Base-by-base conservation (phyloP, 2,888 invertebrate genomes). In the Tanypteryx hageni region DNA sequence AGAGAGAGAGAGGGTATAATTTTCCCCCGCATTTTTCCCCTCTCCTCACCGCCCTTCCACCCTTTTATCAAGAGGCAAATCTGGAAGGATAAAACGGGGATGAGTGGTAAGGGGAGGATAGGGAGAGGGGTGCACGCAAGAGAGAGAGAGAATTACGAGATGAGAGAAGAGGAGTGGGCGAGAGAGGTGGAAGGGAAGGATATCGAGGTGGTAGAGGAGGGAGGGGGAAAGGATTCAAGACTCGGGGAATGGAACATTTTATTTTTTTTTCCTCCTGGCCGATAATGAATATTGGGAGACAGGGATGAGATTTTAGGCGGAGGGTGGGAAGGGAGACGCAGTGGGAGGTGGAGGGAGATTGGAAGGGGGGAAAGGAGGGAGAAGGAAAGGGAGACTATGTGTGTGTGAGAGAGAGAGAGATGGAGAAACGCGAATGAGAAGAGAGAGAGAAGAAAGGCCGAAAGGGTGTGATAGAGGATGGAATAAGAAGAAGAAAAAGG, bases 261-360 rank as follows among this genome's bases (percentile, higher is more conserved):
- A 27, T 85, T 58, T 85, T 86, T 31, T 61, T 61, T 64, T 64
- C 61, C 27, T 61, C 61, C 86, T 61, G 89, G n/a, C 89, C 89
- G 89, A 89, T 89, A 89, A 89, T 89, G 89, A 89, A 89, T 89
- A 89, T 89, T 89, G 64, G 89, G 64, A 89, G 64, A 14, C 61
- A 31, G 59, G 86, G 86, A 86, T 59, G 27, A 10, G 61, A 8
- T 86, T 86, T 86, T 58, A 18, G 27, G n/a, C n/a, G 8, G n/a
- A 22, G 68, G 22, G 68, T 9, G 44, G 44, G 44, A 5, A 68
- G 68, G 4, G 68, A 68, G 68, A 68, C 10, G 5, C 10, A 11
- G n/a, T 5, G 8, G 22, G 22, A 9, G 22, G n/a, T 3, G n/a
- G 68, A 8, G n/a, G 68, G 68, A 68, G 68, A 68, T 18, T 10